Base-by-base conservation (phyloP, 2,797 vertebrate genomes). In the Enteromius treurensis region DNA sequence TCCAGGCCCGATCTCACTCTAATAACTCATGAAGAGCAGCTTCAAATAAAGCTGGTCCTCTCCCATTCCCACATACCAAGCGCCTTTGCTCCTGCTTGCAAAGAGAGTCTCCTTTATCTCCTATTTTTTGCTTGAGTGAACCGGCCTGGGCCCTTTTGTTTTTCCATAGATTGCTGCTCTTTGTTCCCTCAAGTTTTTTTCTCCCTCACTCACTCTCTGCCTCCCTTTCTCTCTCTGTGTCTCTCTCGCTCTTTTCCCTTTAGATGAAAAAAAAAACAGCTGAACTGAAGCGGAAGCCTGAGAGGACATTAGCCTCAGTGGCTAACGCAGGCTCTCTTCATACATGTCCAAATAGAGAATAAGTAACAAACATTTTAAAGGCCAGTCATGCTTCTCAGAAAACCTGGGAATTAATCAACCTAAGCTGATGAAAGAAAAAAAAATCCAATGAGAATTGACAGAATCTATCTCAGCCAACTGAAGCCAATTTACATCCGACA, bases 21-120 rank as follows among this genome's bases (percentile, higher is more conserved):
- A 95, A 93, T 93, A 93, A 95, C 93, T 95, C 92, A 95, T 94
- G 94, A 95, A 94, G 94, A 92, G 91, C 90, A 91, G 93, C 91
- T 91, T 92, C 90, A 92, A 92, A 90, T 86, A 90, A 94, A 93
- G 92, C 89, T 89, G 88, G 89, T 93, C 88, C 92, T 94, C 89
- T 94, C 87, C 89, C 93, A 91, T 96, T 96, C 95, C 94, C 96
- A 96, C 96, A 97, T 96, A 96, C 96, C 95, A 95, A 94, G 90
- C 85, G 88, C 93, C 94, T 95, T 92, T 93, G 94, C 95, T 94
- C 92, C 94, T 94, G 92, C 95, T 93, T 90, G 94, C 95, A 96
- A 95, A 97, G 95, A 96, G 95, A 95, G 94, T 91, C 94, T 94
- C 94, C 95, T 97, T 96, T 97, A 96, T 97, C 95, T 95, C 93